Percentiles rank a stretch among this genome's conserved stretches.
These are phyloP conservation scores for Australoheros scitulus DNA, from an alignment of 2,113 vertebrate species.

Conservation along the genomic window DNA sequence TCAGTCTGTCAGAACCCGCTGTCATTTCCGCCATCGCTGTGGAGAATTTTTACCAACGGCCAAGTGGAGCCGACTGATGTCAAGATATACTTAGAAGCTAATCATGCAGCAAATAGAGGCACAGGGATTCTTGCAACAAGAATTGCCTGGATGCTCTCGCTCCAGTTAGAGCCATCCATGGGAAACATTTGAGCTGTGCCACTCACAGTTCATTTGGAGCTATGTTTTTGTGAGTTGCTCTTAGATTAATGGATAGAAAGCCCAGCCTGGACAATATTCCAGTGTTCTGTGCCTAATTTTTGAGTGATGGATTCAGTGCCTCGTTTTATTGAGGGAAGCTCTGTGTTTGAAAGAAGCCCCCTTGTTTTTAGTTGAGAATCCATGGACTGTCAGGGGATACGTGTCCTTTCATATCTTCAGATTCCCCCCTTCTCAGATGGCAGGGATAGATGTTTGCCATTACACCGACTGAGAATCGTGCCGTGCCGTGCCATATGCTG, in stretches of 20 bases:
- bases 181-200: slow-evolving; percentile 63
- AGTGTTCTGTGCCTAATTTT: slow-evolving; percentile 22
- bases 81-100: slow-evolving; percentile 74
- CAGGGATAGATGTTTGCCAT: slow-evolving; percentile 61
- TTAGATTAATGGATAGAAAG: slow-evolving; percentile 45
- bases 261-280: slow-evolving; percentile 10
- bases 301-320: slow-evolving; percentile 11
- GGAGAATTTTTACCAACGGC: slow-evolving; percentile 60
- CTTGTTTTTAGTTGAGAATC: slow-evolving; percentile 7
- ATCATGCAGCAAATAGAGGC: slow-evolving; percentile 75
- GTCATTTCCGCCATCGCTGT: slow-evolving; percentile 59
- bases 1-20: slow-evolving; percentile 63
- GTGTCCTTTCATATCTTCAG: slow-evolving; percentile 44
- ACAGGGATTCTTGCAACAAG: slow-evolving; percentile 57
- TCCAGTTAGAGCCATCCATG: slow-evolving; percentile 58
- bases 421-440: slow-evolving; percentile 39
- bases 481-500: slow-evolving; percentile 55
- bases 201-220: slow-evolving; percentile 51
- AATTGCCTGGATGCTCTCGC: slow-evolving; percentile 45
- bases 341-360: slow-evolving; percentile 1
- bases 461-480: slow-evolving; percentile 50
- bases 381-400: not conserved
- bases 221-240: slow-evolving; percentile 17
- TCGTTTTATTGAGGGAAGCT: slow-evolving; percentile 20
- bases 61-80: slow-evolving; percentile 67